Evolutionary conservation across 1,140 invertebrate genomes (phyloP).

Genomic region (Macrobrachium rosenbergii): DNA sequence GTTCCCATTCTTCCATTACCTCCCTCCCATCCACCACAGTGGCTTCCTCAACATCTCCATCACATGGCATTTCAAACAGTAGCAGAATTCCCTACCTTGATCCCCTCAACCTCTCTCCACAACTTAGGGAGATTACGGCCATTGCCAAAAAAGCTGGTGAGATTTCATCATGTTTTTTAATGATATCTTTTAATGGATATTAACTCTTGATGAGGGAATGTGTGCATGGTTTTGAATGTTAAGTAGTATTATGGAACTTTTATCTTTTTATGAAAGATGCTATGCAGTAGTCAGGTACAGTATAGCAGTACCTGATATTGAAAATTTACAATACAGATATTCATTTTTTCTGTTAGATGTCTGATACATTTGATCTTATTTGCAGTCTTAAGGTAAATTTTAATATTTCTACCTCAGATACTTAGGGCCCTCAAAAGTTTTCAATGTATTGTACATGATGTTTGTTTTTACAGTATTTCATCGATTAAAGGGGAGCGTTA

Average conservation of each 20-base stretch:
- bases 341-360: too few species aligned
- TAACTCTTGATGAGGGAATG: not conserved
- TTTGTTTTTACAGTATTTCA: too few species aligned
- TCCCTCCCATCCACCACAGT: constrained; percentile 42
- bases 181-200: too few species aligned
- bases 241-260: not conserved
- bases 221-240: not conserved
- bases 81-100: constrained; percentile 74
- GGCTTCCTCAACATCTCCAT: constrained; percentile 55
- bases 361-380: too few species aligned
- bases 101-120: constrained; percentile 41
- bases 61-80: constrained; percentile 71
- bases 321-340: too few species aligned
- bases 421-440: too few species aligned
- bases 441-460: too few species aligned
- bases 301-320: not conserved
- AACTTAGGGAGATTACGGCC: constrained; percentile 81
- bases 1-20: constrained; percentile 62
- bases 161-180: not conserved
- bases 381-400: too few species aligned
- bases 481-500: too few species aligned
- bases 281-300: not conserved
- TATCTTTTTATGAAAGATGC: not conserved
- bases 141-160: constrained; percentile 82
- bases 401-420: too few species aligned